These are phyloP conservation scores for Cyrtorhinus lividipennis DNA, from an alignment of 1,140 invertebrate species.

Conservation along the genomic window DNA sequence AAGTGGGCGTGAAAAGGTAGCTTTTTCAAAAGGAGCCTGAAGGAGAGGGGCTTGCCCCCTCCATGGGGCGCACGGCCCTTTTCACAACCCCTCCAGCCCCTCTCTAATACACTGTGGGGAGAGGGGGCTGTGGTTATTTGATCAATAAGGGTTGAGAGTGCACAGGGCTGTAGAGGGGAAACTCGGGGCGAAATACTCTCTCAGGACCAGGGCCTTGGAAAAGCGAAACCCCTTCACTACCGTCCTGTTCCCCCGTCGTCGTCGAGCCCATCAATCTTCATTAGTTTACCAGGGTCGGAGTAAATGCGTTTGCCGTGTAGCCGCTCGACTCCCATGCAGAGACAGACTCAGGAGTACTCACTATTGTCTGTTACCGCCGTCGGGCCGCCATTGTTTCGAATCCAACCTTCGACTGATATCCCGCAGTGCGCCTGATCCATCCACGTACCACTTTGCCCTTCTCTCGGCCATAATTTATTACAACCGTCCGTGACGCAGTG, in stretches of 20 bases:
- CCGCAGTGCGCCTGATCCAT: not conserved
- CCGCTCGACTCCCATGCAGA: not conserved
- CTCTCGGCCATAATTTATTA: no score
- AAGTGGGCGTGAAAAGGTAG: slow-evolving; percentile 10
- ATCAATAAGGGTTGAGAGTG: slow-evolving; percentile 3
- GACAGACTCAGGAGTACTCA: not conserved
- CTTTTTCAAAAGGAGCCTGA: not conserved
- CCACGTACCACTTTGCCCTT: no score
- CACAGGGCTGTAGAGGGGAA: not conserved
- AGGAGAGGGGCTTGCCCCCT: not conserved
- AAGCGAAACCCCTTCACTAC: not conserved
- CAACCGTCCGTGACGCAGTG: no score
- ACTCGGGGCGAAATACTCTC: not conserved
- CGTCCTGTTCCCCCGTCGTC: no score
- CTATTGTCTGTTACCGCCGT: slow-evolving; percentile 1
- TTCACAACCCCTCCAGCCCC: not conserved
- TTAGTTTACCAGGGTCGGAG: not conserved
- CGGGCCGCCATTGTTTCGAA: not conserved
- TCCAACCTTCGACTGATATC: not conserved
- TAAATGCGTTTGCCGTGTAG: slow-evolving; percentile 11
- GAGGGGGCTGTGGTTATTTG: not conserved
- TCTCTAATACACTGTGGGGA: not conserved
- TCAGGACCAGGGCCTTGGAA: not conserved
- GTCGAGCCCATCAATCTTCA: slow-evolving; percentile 9
- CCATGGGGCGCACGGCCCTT: no score